A percentile compares a stretch with the other conserved stretches of the same genome.
phyloP scores from a whole-genome alignment of 1,140 invertebrate genomes.

The Neuroterus valhalla region DNA sequence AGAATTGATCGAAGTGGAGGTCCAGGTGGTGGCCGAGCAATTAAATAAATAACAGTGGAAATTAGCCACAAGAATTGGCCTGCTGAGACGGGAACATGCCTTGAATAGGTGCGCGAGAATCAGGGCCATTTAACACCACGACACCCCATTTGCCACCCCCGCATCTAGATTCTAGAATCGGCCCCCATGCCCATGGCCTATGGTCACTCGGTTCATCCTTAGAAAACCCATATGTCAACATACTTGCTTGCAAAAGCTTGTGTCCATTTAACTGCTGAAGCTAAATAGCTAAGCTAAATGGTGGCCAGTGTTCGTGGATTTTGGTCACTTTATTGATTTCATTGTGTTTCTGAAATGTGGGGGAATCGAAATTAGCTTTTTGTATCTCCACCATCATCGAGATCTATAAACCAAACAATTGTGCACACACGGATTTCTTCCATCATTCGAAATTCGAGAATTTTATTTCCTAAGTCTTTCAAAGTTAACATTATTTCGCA shows the following conservation, averaged over 20 bases:
- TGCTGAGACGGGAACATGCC: constrained; percentile 53
- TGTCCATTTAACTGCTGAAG: background rate
- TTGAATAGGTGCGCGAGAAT: constrained; percentile 38
- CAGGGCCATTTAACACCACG: constrained; percentile 52
- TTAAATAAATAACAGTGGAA: constrained; percentile 59
- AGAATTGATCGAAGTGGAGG: constrained; percentile 43
- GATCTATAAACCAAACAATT: background rate
- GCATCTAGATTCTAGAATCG: constrained; percentile 31
- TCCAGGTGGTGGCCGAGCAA: constrained; percentile 59
- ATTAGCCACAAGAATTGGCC: constrained; percentile 60
- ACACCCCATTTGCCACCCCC: constrained; percentile 55
- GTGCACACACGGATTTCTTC: no score
- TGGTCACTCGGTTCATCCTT: constrained; percentile 17
- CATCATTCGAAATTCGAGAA: no score
- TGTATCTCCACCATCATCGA: background rate
- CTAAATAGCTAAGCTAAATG: no score
- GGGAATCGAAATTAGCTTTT: background rate
- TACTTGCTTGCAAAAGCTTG: background rate
- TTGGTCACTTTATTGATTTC: background rate
- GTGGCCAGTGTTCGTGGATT: constrained; percentile 14
- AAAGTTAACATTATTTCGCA: no score
- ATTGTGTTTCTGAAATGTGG: constrained; percentile 7
- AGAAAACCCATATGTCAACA: constrained; percentile 30
- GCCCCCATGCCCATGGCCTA: no score
- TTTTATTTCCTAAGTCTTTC: no score